phyloP scores from a whole-genome alignment of 2,888 invertebrate species.

The Ametastegia equiseti region DNA sequence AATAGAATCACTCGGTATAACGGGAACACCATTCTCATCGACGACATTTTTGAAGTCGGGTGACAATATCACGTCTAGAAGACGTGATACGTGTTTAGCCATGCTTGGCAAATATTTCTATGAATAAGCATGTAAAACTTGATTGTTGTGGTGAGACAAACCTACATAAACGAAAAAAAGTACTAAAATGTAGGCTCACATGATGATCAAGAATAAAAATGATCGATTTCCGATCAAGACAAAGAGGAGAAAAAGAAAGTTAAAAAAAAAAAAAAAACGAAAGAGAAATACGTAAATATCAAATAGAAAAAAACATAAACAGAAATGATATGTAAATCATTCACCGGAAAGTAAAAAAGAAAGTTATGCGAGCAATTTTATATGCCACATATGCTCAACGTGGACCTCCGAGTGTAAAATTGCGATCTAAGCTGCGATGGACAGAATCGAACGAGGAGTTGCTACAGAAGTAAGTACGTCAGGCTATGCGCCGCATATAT shows the following conservation, averaged over 20 bases:
- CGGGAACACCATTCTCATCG: conserved; percentile 15
- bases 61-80: not conserved
- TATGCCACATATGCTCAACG: not conserved
- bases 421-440: not conserved
- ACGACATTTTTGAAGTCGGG: conserved; percentile 25
- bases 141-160: not conserved
- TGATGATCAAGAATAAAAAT: not conserved
- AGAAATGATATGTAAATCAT: not conserved
- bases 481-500: not conserved
- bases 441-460: not conserved
- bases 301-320: not conserved
- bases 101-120: not conserved
- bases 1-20: not conserved
- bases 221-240: not conserved
- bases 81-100: not conserved
- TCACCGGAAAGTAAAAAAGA: not conserved
- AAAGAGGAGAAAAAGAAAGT: no score
- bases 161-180: not conserved
- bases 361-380: not conserved
- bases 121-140: not conserved
- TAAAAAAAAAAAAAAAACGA: not conserved
- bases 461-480: not conserved
- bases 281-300: not conserved
- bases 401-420: not conserved
- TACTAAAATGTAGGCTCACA: not conserved